Base-by-base conservation (phyloP, 2,888 invertebrate species). In the Drosophila subsilvestris region DNA sequence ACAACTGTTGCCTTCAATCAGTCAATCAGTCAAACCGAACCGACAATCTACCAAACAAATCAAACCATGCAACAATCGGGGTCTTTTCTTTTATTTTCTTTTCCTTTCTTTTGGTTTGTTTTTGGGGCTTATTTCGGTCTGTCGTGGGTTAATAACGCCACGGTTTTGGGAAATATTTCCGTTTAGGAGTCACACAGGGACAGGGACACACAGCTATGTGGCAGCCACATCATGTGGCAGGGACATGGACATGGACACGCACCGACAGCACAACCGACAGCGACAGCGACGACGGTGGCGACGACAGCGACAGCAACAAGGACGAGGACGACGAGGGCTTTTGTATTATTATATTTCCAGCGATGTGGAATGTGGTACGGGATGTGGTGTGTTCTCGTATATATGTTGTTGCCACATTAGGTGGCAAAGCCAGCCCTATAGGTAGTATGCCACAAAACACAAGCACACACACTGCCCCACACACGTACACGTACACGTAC, bases 101-200 rank as follows among this genome's bases (percentile, higher is more conserved):
- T 14, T 32, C 25, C 22, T 5, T 22, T 32, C 12, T 5, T 62
- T 67, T 72, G 54, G 72, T 37, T 25, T 62, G 72, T 37, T 53
- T 62, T 57, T 20, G 55, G n/a, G 27, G 49, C 56, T 62, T 68
- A 42, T 57, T 17, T 49, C 60, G 51, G 29, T 76, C 66, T 54
- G 55, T 66, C 68, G 45, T 69, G 78, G 71, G 49, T 73, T 76
- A 80, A 84, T 79, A 80, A 66, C 81, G 68, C 14, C 37, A 14
- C 54, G 86, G 76, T 78, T 78, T 83, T 83, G 78, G 85, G 55
- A 86, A 88, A 88, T 83, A 83, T 88, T 83, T 83, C 83, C 86
- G 83, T 80, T 88, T 78, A 78, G 72, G 80, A 74, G 82, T 79
- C 75, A 78, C 75, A 57, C 76, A 70, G 37, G 42, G 9, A 43